Evolutionary conservation across 2,888 invertebrate species (phyloP), one percentile per base, ranked within the genome.

Genomic region (Rhagium mordax): DNA sequence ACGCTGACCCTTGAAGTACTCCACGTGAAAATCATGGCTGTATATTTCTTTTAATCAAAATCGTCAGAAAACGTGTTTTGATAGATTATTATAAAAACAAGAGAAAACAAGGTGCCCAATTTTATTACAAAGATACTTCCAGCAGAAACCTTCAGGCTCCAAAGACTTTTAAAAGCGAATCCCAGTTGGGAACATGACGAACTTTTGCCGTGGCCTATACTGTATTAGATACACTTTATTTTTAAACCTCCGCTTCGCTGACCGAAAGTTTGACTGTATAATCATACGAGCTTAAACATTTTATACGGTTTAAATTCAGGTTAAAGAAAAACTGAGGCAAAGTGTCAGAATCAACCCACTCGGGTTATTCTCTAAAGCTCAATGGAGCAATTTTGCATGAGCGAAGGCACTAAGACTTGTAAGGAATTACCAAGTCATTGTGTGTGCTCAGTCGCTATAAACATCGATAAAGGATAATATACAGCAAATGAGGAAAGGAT

Each of bases 391-490:
- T 57, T 67, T 67, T 55, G 67, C 67, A 67, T 67, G 67, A 67
- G 67, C 67, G 67, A 47, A 55, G 57, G 57, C 67, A 67, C 67
- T 67, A 67, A 65, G 71, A 71, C 57, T 71, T 65, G 72, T 64
- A 70, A 76, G 78, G 76, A 76, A 76, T 76, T 76, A 76, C 76
- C 64, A 61, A 75, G 70, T 70, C 75, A 79, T 79, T 79, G 79
- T 79, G 77, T 77, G 74, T 79, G 77, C 74, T 77, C 74, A 77
- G 66, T 71, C 75, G 71, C 68, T 70, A 72, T 75, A 68, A 77
- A 75, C 77, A 76, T 79, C 76, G 79, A 79, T 79, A 79, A 79
- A 79, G 77, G 74, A 70, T 71, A 78, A 70, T 70, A 53, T 61
- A 62, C 55, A 55, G 70, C 70, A 70, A 70, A 78, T 74, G 70